These are phyloP conservation scores for Casuarius casuarius DNA, from an alignment of 2,113 vertebrate species.

Conservation along the genomic window DNA sequence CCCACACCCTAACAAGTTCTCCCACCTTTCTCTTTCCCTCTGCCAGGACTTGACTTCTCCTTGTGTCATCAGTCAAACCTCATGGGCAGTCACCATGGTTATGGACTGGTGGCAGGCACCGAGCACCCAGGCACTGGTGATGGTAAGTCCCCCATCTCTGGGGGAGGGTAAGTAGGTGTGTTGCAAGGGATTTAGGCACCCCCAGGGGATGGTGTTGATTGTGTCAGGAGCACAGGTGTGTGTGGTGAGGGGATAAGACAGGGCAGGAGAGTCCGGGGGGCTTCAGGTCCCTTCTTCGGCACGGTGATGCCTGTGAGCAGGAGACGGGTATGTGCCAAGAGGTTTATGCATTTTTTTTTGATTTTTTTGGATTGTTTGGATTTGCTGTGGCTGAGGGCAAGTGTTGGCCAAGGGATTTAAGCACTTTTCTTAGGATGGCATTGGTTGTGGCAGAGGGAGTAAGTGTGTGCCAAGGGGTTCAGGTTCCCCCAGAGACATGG, in stretches of 20 bases:
- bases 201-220: background rate
- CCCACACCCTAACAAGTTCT: accelerated
- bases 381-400: background rate
- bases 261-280: background rate
- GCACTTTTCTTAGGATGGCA: background rate
- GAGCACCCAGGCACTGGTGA: slow-evolving; percentile 82
- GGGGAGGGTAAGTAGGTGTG: background rate
- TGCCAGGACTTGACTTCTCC: slow-evolving; percentile 83
- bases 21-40: background rate
- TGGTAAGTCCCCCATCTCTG: slow-evolving; percentile 74
- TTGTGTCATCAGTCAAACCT: slow-evolving; percentile 88
- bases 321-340: background rate
- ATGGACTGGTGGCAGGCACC: slow-evolving; percentile 75
- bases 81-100: slow-evolving; percentile 82
- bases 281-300: background rate
- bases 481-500: too few species aligned
- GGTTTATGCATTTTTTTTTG: background rate
- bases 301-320: background rate
- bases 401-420: background rate
- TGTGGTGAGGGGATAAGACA: background rate
- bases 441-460: background rate
- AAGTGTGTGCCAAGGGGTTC: background rate
- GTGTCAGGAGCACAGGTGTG: background rate
- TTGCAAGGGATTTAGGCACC: background rate
- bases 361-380: too few species aligned